phyloP scores from a whole-genome alignment of 2,888 invertebrate genomes.

The Camptogramma bilineatum region DNA sequence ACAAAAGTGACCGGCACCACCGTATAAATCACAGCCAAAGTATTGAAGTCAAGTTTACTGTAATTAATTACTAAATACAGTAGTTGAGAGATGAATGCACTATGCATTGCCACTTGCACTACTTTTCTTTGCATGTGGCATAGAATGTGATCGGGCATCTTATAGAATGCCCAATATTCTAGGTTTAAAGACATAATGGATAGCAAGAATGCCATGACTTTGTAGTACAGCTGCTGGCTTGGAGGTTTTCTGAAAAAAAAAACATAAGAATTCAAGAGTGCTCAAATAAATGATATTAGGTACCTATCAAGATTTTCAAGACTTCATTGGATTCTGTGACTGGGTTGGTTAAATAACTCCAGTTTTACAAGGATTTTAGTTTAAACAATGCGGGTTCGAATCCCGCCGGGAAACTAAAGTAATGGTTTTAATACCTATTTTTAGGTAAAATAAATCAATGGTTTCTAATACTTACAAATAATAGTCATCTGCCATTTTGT shows the following conservation, averaged over 20 bases:
- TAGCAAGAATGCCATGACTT: constrained; percentile 25
- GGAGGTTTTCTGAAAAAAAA: constrained; percentile 38
- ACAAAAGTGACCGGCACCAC: constrained; percentile 27
- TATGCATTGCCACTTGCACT: background rate
- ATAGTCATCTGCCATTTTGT: constrained; percentile 25
- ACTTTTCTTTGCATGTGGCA: constrained; percentile 15
- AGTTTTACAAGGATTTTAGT: too few species aligned
- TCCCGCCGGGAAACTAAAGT: too few species aligned
- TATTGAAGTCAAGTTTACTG: constrained; percentile 28
- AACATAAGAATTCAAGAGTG: too few species aligned
- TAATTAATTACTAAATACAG: constrained; percentile 30
- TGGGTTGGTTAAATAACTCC: too few species aligned
- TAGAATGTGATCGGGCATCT: constrained; percentile 25
- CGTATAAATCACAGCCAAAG: constrained; percentile 32
- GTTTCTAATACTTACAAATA: constrained; percentile 32
- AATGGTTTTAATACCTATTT: background rate
- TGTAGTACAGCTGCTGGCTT: constrained; percentile 39
- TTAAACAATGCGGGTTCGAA: too few species aligned
- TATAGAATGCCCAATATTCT: constrained; percentile 26
- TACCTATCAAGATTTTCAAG: too few species aligned
- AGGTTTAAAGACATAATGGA: constrained; percentile 16
- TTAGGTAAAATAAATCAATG: too few species aligned
- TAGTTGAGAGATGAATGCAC: constrained; percentile 23
- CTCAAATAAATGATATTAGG: too few species aligned
- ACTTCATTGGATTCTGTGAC: too few species aligned